These are phyloP conservation scores for Falcaria lacertinaria DNA, from an alignment of 2,888 invertebrate species.

Conservation along the genomic window DNA sequence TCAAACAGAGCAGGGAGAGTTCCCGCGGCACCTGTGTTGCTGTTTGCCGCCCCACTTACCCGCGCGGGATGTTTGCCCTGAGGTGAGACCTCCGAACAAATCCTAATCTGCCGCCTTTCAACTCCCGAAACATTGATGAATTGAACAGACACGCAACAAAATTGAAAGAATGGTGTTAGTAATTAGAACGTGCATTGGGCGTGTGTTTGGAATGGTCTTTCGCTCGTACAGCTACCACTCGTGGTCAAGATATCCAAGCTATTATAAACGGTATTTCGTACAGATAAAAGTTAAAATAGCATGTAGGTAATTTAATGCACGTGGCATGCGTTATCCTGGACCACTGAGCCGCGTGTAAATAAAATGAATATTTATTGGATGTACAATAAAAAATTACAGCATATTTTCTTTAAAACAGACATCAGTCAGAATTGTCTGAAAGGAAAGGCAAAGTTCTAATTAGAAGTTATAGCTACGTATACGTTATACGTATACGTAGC, in stretches of 20 bases:
- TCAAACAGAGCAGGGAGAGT: constrained; percentile 54
- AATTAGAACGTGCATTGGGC: constrained; percentile 2
- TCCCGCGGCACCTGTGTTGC: constrained; percentile 62
- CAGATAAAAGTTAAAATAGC: background rate
- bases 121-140: constrained; percentile 30
- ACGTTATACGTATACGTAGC: too few species aligned
- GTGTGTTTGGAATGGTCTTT: background rate
- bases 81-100: constrained; percentile 56
- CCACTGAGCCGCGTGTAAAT: too few species aligned
- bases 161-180: constrained; percentile 22
- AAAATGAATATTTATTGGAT: too few species aligned
- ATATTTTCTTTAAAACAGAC: too few species aligned
- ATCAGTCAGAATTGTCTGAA: too few species aligned
- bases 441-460: background rate
- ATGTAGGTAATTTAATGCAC: background rate
- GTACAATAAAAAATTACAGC: too few species aligned
- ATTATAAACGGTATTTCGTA: background rate
- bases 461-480: too few species aligned
- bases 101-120: constrained; percentile 62
- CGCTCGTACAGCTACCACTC: background rate
- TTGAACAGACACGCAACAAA: constrained; percentile 23
- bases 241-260: background rate
- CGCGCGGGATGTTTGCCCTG: constrained; percentile 52
- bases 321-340: too few species aligned
- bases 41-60: constrained; percentile 74